These are phyloP conservation scores for Dasysyrphus tricinctus DNA, from an alignment of 2,888 invertebrate species.

Conservation along the genomic window DNA sequence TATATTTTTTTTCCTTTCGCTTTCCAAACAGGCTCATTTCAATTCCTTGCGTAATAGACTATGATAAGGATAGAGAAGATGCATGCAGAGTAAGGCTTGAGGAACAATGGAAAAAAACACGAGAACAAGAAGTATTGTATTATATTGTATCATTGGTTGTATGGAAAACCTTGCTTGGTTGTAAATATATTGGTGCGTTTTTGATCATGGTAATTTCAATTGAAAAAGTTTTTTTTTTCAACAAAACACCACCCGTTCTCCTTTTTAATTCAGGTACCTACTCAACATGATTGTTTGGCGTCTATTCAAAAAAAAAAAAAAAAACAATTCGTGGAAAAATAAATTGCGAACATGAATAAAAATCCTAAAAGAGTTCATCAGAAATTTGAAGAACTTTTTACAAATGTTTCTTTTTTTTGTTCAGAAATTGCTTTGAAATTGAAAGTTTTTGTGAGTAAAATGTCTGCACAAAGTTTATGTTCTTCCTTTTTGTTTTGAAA, in stretches of 20 bases:
- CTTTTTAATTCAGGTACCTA: constrained; percentile 24
- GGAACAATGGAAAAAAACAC: not conserved
- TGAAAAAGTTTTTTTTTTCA: not conserved
- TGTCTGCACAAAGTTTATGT: no score
- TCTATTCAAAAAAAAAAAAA: constrained; percentile 12
- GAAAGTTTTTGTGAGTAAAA: no score
- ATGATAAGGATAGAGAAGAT: not conserved
- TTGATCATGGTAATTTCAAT: constrained; percentile 25
- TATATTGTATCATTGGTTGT: not conserved
- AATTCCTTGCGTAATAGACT: constrained; percentile 4
- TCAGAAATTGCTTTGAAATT: no score
- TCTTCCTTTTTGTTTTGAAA: no score
- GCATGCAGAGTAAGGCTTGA: not conserved
- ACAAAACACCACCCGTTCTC: not conserved
- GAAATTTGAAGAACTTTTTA: not conserved
- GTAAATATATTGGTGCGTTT: not conserved
- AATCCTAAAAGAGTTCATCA: not conserved
- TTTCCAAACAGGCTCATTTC: constrained; percentile 24
- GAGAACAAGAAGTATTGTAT: constrained; percentile 2
- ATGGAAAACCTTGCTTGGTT: constrained; percentile 16
- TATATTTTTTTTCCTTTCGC: constrained; percentile 54
- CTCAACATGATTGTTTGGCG: constrained; percentile 12
- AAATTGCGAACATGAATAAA: constrained; percentile 18
- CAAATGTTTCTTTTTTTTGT: not conserved
- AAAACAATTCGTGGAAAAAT: not conserved